These are phyloP conservation scores for Datnioides undecimradiatus DNA, from an alignment of 2,113 vertebrate genomes.

Conservation along the genomic window DNA sequence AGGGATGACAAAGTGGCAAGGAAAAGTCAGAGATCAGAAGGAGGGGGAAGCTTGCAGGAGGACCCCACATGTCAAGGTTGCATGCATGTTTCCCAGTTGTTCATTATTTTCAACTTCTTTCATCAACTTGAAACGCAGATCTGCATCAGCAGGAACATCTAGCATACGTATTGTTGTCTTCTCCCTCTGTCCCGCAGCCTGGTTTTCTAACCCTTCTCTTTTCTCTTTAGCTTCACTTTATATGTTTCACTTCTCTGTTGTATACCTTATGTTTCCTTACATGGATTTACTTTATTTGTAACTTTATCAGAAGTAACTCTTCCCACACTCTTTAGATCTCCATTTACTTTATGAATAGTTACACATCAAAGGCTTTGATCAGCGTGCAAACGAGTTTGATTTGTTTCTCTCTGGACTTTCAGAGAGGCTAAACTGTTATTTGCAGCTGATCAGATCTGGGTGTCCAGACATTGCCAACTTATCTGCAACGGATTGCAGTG, in stretches of 20 bases:
- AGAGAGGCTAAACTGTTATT: no score
- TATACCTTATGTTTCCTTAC: background rate
- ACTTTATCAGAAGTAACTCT: background rate
- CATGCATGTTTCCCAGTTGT: background rate
- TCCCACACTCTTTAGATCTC: background rate
- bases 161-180: no score
- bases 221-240: background rate
- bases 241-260: background rate
- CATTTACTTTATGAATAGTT: background rate
- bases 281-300: background rate
- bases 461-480: no score
- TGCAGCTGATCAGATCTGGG: no score
- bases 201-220: background rate
- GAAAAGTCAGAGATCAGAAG: background rate
- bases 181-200: conserved; percentile 13
- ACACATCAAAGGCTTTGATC: no score
- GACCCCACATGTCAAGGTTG: background rate
- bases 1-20: conserved; percentile 6
- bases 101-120: conserved; percentile 47
- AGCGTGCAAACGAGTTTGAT: no score
- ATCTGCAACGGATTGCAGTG: no score
- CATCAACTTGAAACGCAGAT: conserved; percentile 39
- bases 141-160: conserved; percentile 14
- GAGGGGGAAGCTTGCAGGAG: background rate
- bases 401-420: no score